These are phyloP conservation scores for Papilio glaucus DNA, from an alignment of 1,140 invertebrate genomes.

Conservation along the genomic window DNA sequence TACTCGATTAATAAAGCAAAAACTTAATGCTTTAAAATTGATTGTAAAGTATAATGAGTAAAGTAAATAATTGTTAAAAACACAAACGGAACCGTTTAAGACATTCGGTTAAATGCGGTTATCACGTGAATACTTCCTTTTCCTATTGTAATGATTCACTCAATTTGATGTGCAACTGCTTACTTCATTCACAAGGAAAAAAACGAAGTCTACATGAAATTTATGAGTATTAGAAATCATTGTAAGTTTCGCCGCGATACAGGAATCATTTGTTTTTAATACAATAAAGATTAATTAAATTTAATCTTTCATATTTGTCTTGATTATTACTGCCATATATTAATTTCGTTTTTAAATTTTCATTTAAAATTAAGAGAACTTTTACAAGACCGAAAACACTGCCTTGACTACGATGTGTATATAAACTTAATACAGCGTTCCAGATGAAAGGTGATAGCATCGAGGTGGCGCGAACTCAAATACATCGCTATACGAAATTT, in stretches of 20 bases:
- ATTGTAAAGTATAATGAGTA: neutral
- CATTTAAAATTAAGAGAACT: too few species aligned
- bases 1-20: neutral
- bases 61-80: conserved; percentile 22
- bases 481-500: too few species aligned
- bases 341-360: too few species aligned
- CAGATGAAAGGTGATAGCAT: too few species aligned
- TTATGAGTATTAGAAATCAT: conserved; percentile 32
- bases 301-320: too few species aligned
- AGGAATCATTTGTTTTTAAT: neutral
- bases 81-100: conserved; percentile 25
- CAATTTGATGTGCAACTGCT: conserved; percentile 14
- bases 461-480: too few species aligned
- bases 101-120: conserved; percentile 18
- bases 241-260: conserved; percentile 10
- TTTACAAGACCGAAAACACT: too few species aligned
- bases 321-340: too few species aligned
- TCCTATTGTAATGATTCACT: conserved; percentile 24
- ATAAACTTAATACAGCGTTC: too few species aligned
- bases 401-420: too few species aligned
- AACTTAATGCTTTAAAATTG: neutral
- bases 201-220: neutral
- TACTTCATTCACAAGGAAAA: conserved; percentile 28
- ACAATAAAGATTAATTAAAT: neutral
- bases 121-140: conserved; percentile 28